These are phyloP conservation scores for Alloscopus bannaensis DNA, from an alignment of 2,888 invertebrate genomes.

Conservation along the genomic window DNA sequence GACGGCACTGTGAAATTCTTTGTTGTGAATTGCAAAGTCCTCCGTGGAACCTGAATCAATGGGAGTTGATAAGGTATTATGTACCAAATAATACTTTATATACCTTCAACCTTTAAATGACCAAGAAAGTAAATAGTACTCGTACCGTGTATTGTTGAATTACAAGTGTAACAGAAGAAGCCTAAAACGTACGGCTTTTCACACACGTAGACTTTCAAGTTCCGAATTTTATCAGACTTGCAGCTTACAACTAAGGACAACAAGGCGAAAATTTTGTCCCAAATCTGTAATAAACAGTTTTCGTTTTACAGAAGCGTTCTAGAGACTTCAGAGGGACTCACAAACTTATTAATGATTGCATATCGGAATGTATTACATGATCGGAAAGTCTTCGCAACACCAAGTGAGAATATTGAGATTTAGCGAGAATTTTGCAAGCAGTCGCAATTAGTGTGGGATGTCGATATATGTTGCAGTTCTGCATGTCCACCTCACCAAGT, in stretches of 20 bases:
- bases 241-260: constrained; percentile 61
- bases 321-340: too few relatives aligned
- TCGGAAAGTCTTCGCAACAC: constrained; percentile 59
- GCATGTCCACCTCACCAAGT: constrained; percentile 65
- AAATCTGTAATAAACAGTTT: constrained; percentile 39
- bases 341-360: not conserved
- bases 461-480: constrained; percentile 59
- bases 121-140: not conserved
- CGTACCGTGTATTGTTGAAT: constrained; percentile 65
- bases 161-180: constrained; percentile 67
- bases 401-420: constrained; percentile 63
- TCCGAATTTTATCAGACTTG: constrained; percentile 64
- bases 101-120: not conserved
- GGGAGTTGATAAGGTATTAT: too few relatives aligned
- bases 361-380: too few relatives aligned
- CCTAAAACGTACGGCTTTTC: constrained; percentile 60
- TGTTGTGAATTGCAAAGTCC: constrained; percentile 54
- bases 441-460: constrained; percentile 56
- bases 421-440: constrained; percentile 56
- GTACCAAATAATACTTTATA: not conserved
- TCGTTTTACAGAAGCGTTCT: too few relatives aligned
- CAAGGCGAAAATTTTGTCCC: constrained; percentile 66
- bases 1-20: constrained; percentile 53
- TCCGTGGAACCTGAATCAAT: constrained; percentile 41
- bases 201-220: constrained; percentile 51